Base-by-base conservation (phyloP, 2,113 vertebrate genomes). In the Sisor rabdophorus region DNA sequence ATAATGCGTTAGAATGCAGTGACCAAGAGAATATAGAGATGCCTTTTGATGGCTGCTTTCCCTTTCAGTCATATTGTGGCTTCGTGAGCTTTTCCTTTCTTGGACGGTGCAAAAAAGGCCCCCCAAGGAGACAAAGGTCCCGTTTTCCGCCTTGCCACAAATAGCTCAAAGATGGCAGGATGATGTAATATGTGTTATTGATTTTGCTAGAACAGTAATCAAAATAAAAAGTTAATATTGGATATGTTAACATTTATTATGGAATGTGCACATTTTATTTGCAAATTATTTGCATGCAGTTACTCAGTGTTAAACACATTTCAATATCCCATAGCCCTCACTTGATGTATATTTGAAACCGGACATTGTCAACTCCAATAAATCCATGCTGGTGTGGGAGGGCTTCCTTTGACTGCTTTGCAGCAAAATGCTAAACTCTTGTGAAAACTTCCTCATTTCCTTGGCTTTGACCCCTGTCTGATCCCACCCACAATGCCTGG, bases 401-500 rank as follows among this genome's bases (percentile, higher is more conserved):
- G 59, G 61, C 72, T 67, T 72, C 19, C 59, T 15, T 54, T 83
- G 61, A 85, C 36, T 20, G 50, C 72, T 74, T n/a, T n/a, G n/a
- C n/a, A 65, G 74, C 80, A 80, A 32, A 71, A 85, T 84, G 79
- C 61, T 84, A 78, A 86, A 89, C 76, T 84, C 84, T 87, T 85
- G 79, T 77, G 75, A 89, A 90, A 89, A 90, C 90, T 89, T 92
- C 89, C 89, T 87, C 84, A 88, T 86, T 90, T 91, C 89, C 89
- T 89, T 76, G 85, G 81, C 79, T 85, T 76, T 90, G 88, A 91
- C 88, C 89, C 64, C 79, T 72, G 44, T 78, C 86, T 76, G 79
- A 86, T 87, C 86, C 89, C 89, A 85, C 87, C 88, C 87, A 89
- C 87, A 89, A 87, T 87, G 87, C 85, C 84, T 82, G 83, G 85